These are phyloP conservation scores for Tokudaia tokunoshimensis DNA, from an alignment of 2,797 vertebrate species.

Conservation along the genomic window DNA sequence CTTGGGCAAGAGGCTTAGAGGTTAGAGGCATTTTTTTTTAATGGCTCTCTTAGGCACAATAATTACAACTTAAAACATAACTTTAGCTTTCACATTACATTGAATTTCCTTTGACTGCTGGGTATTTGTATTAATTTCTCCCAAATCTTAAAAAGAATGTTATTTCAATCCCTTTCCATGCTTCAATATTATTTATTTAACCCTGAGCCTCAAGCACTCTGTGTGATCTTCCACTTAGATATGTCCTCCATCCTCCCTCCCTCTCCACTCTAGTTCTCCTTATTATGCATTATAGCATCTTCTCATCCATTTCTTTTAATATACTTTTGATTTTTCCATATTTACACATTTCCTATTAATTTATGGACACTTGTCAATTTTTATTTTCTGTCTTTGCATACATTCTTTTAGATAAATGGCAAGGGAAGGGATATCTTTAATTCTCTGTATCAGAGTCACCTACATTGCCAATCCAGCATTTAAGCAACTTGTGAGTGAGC, in stretches of 20 bases:
- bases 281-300: background rate
- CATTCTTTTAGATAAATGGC: background rate
- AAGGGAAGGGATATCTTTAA: conserved; percentile 20
- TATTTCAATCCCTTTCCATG: background rate
- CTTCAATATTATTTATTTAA: background rate
- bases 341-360: background rate
- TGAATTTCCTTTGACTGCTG: background rate
- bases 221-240: background rate
- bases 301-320: background rate
- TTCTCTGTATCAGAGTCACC: background rate
- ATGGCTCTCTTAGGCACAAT: background rate
- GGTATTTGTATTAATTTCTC: background rate
- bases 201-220: background rate
- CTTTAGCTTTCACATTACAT: background rate
- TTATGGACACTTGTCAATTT: background rate
- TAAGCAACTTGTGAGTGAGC: background rate
- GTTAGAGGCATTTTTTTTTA: background rate
- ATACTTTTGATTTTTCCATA: background rate
- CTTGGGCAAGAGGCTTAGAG: background rate
- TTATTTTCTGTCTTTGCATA: background rate
- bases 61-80: background rate
- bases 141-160: background rate
- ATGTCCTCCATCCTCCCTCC: background rate
- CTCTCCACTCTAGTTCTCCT: background rate
- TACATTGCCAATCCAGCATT: background rate